phyloP scores from a whole-genome alignment of 2,797 vertebrate genomes.

The Melopsittacus undulatus region DNA sequence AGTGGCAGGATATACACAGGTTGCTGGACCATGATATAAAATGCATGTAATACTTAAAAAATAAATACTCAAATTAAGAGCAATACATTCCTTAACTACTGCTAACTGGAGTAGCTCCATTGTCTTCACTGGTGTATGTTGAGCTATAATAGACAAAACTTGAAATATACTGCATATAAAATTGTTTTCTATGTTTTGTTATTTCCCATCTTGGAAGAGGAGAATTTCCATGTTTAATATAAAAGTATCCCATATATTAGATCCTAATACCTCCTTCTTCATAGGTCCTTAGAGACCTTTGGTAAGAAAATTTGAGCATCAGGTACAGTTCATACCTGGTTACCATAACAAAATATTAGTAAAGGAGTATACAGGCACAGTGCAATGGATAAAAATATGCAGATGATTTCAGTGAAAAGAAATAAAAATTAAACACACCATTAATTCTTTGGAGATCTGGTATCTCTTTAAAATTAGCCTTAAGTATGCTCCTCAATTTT shows the following conservation, averaged over 20 bases:
- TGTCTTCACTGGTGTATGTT: background rate
- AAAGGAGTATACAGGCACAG: background rate
- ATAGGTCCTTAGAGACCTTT: background rate
- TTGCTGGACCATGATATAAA: background rate
- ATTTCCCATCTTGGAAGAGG: background rate
- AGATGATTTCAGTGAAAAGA: background rate
- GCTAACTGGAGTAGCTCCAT: background rate
- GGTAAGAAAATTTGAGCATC: background rate
- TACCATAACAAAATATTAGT: background rate
- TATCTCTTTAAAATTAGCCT: background rate
- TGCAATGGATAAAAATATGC: background rate
- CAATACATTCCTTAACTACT: background rate
- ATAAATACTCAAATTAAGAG: background rate
- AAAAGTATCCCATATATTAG: background rate
- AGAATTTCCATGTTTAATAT: background rate
- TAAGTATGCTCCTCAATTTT: background rate
- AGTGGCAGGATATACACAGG: background rate
- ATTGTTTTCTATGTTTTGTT: background rate
- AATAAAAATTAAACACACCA: background rate
- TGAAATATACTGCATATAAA: background rate
- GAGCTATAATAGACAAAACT: background rate
- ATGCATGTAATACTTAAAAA: background rate
- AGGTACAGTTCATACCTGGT: background rate
- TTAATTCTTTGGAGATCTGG: background rate
- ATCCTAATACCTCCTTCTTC: background rate